These are phyloP conservation scores for Latrodectus hesperus DNA, from an alignment of 2,888 invertebrate species.

Conservation along the genomic window DNA sequence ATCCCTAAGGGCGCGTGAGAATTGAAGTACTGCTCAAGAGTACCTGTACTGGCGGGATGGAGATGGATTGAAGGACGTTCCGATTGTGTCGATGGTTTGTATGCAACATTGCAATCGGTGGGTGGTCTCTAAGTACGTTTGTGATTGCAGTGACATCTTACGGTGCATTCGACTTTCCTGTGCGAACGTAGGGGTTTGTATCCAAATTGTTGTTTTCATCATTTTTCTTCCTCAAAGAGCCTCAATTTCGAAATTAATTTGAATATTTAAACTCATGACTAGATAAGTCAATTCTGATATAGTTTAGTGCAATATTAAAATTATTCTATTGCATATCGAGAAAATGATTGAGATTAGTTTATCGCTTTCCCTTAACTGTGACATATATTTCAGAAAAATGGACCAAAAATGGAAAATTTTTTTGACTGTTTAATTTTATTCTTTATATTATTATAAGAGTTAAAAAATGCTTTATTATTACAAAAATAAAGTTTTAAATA, in stretches of 20 bases:
- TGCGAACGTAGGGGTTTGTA: not conserved
- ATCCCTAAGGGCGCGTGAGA: conserved; percentile 36
- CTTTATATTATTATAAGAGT: too few relatives aligned
- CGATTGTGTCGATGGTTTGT: conserved; percentile 33
- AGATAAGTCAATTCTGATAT: too few relatives aligned
- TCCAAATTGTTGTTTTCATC: not conserved
- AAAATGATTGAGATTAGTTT: too few relatives aligned
- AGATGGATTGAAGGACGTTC: conserved; percentile 35
- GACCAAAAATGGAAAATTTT: too few relatives aligned
- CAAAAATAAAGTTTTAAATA: too few relatives aligned
- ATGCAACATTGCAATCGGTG: not conserved
- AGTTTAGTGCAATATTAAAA: too few relatives aligned
- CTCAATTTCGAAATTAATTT: not conserved
- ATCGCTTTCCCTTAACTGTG: too few relatives aligned
- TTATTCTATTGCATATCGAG: too few relatives aligned
- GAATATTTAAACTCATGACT: too few relatives aligned
- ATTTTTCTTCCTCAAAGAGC: not conserved
- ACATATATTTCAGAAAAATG: too few relatives aligned
- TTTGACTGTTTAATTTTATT: too few relatives aligned
- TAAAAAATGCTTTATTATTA: too few relatives aligned
- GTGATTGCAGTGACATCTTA: not conserved
- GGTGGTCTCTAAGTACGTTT: not conserved
- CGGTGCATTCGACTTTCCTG: not conserved
- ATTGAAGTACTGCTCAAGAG: conserved; percentile 25
- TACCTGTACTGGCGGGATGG: not conserved